phyloP scores from a whole-genome alignment of 1,140 invertebrate species.

The Drosophila punjabiensis region DNA sequence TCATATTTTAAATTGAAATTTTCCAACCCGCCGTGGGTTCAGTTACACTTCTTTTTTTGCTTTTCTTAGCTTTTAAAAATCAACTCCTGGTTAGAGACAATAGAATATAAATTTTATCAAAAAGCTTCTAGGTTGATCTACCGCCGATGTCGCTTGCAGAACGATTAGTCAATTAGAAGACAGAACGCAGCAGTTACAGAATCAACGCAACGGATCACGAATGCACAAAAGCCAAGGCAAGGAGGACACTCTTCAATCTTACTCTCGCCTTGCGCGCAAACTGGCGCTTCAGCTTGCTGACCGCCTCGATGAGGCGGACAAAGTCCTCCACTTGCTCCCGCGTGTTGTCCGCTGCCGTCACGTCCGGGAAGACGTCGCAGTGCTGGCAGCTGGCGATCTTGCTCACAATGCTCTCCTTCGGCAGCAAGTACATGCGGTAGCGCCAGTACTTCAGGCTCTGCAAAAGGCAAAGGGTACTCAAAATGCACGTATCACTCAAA shows the following conservation, averaged over 20 bases:
- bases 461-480: constrained; percentile 46
- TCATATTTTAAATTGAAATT: too few species aligned
- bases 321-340: constrained; percentile 92
- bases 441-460: constrained; percentile 97
- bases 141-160: constrained; percentile 5
- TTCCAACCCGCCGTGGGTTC: background rate
- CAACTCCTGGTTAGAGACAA: background rate
- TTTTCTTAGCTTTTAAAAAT: background rate
- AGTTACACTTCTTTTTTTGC: background rate
- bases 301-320: constrained; percentile 94
- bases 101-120: background rate
- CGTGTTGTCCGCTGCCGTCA: constrained; percentile 86
- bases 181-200: constrained; percentile 43
- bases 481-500: background rate
- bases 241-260: constrained; percentile 47
- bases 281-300: constrained; percentile 95
- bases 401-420: constrained; percentile 90
- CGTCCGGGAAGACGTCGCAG: constrained; percentile 92
- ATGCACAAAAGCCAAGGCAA: constrained; percentile 27
- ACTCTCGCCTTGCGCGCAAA: constrained; percentile 84
- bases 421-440: constrained; percentile 95
- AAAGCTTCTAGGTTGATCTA: constrained; percentile 4
- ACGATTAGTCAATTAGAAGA: constrained; percentile 47
- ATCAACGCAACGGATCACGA: constrained; percentile 52
- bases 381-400: constrained; percentile 89